Evolutionary conservation across 2,113 vertebrate genomes (phyloP), one percentile per base, ranked within the genome.

Genomic region (Paradisaea rubra): DNA sequence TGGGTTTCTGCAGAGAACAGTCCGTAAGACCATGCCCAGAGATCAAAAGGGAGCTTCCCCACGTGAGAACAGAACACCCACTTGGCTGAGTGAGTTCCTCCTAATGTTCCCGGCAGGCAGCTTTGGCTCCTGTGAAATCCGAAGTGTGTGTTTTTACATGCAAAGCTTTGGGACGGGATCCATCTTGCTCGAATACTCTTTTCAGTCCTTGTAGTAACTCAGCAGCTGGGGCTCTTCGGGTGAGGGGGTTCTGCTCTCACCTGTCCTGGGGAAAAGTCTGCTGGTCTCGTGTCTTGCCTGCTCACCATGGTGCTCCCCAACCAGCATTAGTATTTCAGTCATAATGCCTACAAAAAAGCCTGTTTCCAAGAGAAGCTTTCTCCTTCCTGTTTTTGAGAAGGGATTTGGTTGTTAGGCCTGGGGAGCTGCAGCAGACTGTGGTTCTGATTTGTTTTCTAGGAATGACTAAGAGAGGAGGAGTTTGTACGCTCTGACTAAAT

Each of bases 391-490:
- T 94, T 95, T 88, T 63, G 68, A 50, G 49, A 73, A 91, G 64
- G 76, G 76, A 60, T 91, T 90, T 88, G 24, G 81, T 81, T 56
- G 83, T 90, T 49, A 64, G 68, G 90, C 76, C 81, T 4, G 1
- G 66, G 50, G n/a, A 88, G 44, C 71, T 9, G 2, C 7, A 1
- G 76, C 86, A 90, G 72, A 15, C 86, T 73, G 76, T 4, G 16
- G 86, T 81, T 94, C 92, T 94, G 82, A 68, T 95, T 92, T 94
- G 93, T 92, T 95, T 96, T 95, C 95, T 88, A 96, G 94, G 80
- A 95, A 91, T 92, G 93, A 96, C 88, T 95, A 95, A 94, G 76
- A 89, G 72, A 94, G 88, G 86, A 95, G 93, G 93, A 81, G 85
- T 93, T 92, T 71, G 17, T 53, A n/a, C 0, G 0, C 42, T 60